A percentile compares a stretch with the other conserved stretches of the same genome.
Evolutionary conservation across 2,113 vertebrate species (phyloP).

Genomic region (Etheostoma cragini): DNA sequence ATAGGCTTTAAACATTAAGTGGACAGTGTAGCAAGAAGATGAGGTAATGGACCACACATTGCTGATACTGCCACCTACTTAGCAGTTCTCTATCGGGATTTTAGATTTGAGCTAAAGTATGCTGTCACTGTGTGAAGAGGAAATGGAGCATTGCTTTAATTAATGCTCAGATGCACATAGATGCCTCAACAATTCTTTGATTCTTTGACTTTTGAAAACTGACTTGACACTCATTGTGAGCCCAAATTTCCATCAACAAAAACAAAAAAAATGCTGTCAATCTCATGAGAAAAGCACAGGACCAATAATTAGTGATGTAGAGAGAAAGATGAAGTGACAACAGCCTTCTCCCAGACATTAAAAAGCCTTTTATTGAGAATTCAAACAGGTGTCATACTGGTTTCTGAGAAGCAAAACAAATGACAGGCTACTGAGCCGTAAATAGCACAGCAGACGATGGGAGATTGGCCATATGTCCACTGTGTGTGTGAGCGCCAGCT

Average conservation of each 20-base stretch:
- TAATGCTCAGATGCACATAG: slow-evolving; percentile 43
- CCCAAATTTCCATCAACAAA: slow-evolving; percentile 44
- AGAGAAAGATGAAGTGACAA: slow-evolving; percentile 65
- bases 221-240: slow-evolving; percentile 53
- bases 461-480: slow-evolving; percentile 82
- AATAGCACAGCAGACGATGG: slow-evolving; percentile 81
- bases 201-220: slow-evolving; percentile 48
- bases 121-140: slow-evolving; percentile 18
- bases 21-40: slow-evolving; percentile 1
- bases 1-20: background rate
- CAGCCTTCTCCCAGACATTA: slow-evolving; percentile 66
- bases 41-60: slow-evolving; percentile 24
- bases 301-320: slow-evolving; percentile 57
- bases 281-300: slow-evolving; percentile 45
- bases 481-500: slow-evolving; percentile 69
- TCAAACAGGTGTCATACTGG: slow-evolving; percentile 84
- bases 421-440: slow-evolving; percentile 80
- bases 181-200: slow-evolving; percentile 48
- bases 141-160: slow-evolving; percentile 41
- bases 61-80: slow-evolving; percentile 23
- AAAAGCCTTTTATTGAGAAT: slow-evolving; percentile 77
- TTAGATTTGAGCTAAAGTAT: background rate
- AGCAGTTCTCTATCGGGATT: slow-evolving; percentile 10
- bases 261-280: slow-evolving; percentile 38
- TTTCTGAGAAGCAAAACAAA: slow-evolving; percentile 75